Evolutionary conservation across 2,113 vertebrate genomes (phyloP), one percentile per base, ranked within the genome.

Genomic region (Azemiops feae): DNA sequence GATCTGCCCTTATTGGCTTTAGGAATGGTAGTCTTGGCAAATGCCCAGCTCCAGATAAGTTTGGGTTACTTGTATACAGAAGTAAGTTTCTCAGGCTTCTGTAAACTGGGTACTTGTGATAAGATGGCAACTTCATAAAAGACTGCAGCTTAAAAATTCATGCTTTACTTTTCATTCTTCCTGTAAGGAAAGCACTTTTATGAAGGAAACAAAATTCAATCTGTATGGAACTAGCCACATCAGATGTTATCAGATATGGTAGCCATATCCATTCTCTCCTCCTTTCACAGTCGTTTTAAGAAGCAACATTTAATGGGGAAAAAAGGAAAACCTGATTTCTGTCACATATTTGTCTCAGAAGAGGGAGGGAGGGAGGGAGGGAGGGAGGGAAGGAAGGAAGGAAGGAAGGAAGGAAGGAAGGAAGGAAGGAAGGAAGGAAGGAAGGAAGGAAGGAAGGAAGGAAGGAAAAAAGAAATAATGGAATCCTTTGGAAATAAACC

Each of bases 401-500:
- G 1, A 0, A 58, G 60, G 3, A 1, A 30, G 60, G 1, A 0
- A 30, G 60, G 8, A 10, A 60, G 57, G 20, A 2, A 60, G 5
- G 27, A 1, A 64, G 10, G 58, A 9, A 30, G 25, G 58, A 9
- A 30, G 25, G 58, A 27, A 60, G 25, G 58, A 23, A 58, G 8
- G 58, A 60, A 60, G 10, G 58, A 60, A 60, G 9, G 58, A 60
- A 60, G 9, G 58, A 60, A 30, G 9, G 58, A 60, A 60, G 9
- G 58, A 60, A 58, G 8, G 57, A 58, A 58, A 2, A 58, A 58
- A 2, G 23, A 58, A 25, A 3, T 23, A 60, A 27, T 8, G 8
- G 85, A 95, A 85, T 88, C 43, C 86, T 90, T 53, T 53, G 6
- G 58, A 90, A 96, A 93, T 57, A 93, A 55, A 55, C 6, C 30